Base-by-base conservation (phyloP, 1,140 invertebrate genomes). In the Drosophila quadrilineata region DNA sequence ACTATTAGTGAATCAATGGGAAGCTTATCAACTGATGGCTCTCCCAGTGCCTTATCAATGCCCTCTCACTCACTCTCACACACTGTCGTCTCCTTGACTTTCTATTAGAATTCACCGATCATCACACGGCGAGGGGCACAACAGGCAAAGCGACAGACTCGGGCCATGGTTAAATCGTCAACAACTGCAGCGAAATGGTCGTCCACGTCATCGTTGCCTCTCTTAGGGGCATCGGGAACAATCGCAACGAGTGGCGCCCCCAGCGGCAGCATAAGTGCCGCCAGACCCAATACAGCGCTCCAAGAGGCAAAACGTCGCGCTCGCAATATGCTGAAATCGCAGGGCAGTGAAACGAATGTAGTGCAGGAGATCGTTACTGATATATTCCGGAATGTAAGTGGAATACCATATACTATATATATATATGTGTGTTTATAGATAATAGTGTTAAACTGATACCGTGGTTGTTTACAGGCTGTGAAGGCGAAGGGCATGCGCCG, bases 71-170 rank as follows among this genome's bases (percentile, higher is more conserved):
- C 2, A 21, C 14, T 31, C 3, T 9, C 21, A 31, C 6, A 8
- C 21, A 17, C 17, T 33, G 10, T 33, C 16, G n/a, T 2, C 1
- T 43, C 38, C 45, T 10, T 26, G 21, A 22, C 9, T 6, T 6
- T 1, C 21, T 21, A 21, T 22, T 35, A 89, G 88, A 89, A 75
- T 71, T 88, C 88, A 35, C 86, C 88, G 45, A 91, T 92, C 54
- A 89, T 92, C 31, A 93, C 92, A 17, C 89, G 92, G 86, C 92
- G 92, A 77, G 90, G 90, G 40, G 92, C 92, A 48, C 91, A 92
- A 65, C 92, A 92, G 73, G 91, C 92, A n/a, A 93, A 92, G 89
- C 92, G 92, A 31, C 92, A 93, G 79, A 93, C 92, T 21, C 90
- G 92, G 45, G 91, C 92, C 28, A 92, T 92, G 91, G 90, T 91